Percentiles rank a stretch among this genome's conserved stretches.
These are phyloP conservation scores for Morbakka virulenta DNA, from an alignment of 30 jellyfish, hydroid and myxozoan species.

Conservation along the genomic window DNA sequence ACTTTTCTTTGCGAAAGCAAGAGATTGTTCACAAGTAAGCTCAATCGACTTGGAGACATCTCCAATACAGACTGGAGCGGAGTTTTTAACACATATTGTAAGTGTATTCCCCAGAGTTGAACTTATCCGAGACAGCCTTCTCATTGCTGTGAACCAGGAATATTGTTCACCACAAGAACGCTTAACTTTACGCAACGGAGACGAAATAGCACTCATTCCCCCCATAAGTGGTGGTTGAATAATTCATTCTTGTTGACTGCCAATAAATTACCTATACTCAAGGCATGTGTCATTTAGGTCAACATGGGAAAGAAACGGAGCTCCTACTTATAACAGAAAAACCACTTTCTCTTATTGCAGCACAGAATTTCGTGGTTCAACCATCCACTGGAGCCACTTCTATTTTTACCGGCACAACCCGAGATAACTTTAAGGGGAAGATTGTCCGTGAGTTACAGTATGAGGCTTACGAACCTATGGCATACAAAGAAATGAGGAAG, in stretches of 20 bases:
- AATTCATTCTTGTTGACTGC: neutral
- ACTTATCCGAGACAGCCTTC: constrained; percentile 19
- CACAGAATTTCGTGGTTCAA: constrained; percentile 43
- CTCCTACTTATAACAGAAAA: constrained; percentile 32
- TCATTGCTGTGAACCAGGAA: constrained; percentile 65
- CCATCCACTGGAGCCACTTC: constrained; percentile 85
- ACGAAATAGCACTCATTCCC: constrained; percentile 91
- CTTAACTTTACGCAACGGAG: constrained; percentile 33
- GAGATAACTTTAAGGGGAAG: constrained; percentile 66
- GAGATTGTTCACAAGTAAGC: constrained; percentile 52
- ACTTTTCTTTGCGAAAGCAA: constrained; percentile 79
- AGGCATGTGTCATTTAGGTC: neutral
- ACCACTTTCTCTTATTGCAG: constrained; percentile 22
- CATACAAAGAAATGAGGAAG: constrained; percentile 62
- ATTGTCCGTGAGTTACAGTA: constrained; percentile 65
- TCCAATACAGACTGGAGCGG: constrained; percentile 15
- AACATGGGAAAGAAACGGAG: neutral
- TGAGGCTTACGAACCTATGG: constrained; percentile 97
- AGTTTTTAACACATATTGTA: constrained; percentile 24
- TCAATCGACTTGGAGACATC: constrained; percentile 2
- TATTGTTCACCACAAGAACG: constrained; percentile 24
- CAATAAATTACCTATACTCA: neutral
- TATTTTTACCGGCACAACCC: constrained; percentile 82
- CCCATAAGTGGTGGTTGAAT: constrained; percentile 87
- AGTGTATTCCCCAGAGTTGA: constrained; percentile 38